Evolutionary conservation across 1,140 invertebrate genomes (phyloP).

Genomic region (Tetranychus urticae): DNA sequence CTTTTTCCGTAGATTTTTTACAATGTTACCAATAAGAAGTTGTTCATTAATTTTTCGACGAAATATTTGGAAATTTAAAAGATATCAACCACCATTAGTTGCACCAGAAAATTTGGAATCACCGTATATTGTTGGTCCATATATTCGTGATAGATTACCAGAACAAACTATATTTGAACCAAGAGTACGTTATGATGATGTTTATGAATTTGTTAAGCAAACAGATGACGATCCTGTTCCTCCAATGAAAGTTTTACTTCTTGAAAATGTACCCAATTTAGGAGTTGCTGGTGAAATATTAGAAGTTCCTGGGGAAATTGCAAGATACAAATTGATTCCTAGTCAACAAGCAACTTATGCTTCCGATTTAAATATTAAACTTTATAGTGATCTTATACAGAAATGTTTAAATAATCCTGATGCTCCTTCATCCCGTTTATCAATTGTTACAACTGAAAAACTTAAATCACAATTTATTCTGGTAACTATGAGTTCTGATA

Average conservation of each 20-base stretch:
- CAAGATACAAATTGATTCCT: conserved; percentile 42
- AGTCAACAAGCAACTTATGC: conserved; percentile 56
- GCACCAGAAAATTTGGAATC: neutral
- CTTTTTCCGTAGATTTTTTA: too few species aligned
- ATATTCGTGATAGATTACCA: neutral
- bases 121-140: conserved; percentile 3
- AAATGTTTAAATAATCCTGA: neutral
- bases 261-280: conserved; percentile 39
- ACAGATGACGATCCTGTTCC: conserved; percentile 25
- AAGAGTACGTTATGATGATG: conserved; percentile 10
- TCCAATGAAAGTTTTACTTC: conserved; percentile 40
- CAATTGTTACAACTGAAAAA: neutral
- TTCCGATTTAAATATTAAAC: conserved; percentile 45
- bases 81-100: neutral
- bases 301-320: conserved; percentile 30
- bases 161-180: neutral
- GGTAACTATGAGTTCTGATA: conserved; percentile 47
- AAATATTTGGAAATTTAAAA: neutral
- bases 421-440: neutral
- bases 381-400: conserved; percentile 25
- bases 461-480: conserved; percentile 15
- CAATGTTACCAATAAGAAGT: too few species aligned
- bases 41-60: too few species aligned
- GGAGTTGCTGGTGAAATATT: conserved; percentile 47
- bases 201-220: conserved; percentile 44